Percentiles rank a stretch among this genome's conserved stretches.
Evolutionary conservation across 2,888 invertebrate genomes (phyloP).

Genomic region (Trissoscelio sp.): DNA sequence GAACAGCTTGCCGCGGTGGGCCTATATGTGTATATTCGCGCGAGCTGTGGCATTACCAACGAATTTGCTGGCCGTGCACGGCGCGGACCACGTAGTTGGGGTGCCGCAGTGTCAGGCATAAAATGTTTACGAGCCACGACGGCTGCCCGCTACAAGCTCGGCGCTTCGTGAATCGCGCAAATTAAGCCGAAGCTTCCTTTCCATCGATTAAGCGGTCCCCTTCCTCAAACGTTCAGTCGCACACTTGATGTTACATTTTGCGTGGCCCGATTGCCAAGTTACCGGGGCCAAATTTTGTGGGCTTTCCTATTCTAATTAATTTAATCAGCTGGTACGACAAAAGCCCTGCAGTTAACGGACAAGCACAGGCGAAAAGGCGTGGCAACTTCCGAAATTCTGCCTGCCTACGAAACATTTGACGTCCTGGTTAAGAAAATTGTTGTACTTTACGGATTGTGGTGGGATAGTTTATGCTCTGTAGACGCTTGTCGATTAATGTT

Average conservation of each 20-base stretch:
- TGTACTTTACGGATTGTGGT: too few species aligned
- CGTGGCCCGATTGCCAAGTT: constrained; percentile 9
- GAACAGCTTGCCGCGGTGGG: constrained; percentile 65
- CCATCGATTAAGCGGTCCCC: constrained; percentile 48
- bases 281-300: neutral
- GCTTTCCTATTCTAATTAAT: constrained; percentile 9
- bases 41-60: constrained; percentile 44
- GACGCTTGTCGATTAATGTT: too few species aligned
- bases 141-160: constrained; percentile 58
- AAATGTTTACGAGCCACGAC: constrained; percentile 59
- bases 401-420: too few species aligned
- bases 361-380: constrained; percentile 13
- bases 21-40: constrained; percentile 48
- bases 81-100: constrained; percentile 40
- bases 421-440: too few species aligned
- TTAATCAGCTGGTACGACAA: constrained; percentile 2
- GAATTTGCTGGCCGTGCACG: constrained; percentile 56
- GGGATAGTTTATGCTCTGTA: too few species aligned
- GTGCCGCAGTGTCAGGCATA: constrained; percentile 51
- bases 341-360: constrained; percentile 4
- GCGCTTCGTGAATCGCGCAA: constrained; percentile 52
- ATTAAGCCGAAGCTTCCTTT: constrained; percentile 48
- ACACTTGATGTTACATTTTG: constrained; percentile 33
- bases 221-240: constrained; percentile 11
- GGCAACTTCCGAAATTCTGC: neutral